Base-by-base conservation (phyloP, 2,888 invertebrate species). In the Dasypogon diadema region DNA sequence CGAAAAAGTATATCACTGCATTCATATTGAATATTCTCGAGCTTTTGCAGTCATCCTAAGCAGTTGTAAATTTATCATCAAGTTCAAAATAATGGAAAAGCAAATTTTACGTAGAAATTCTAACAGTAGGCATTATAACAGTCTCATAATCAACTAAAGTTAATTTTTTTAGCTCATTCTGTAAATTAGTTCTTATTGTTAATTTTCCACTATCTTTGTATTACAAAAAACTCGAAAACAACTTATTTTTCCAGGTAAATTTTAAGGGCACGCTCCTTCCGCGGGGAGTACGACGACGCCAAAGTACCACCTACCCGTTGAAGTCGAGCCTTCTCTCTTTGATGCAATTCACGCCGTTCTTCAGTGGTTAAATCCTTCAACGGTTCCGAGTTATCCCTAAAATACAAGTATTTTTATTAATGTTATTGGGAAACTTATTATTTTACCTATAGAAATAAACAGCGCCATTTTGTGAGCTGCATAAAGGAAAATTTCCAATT, bases 181-280 rank as follows among this genome's bases (percentile, higher is more conserved):
- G 16, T 60, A 42, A 24, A 26, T 14, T 34, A 54, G 5, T 30
- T 73, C 16, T 22, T 22, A 30, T 55, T 22, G 3, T 26, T 58
- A 1, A 42, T 24, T 56, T 42, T 56, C 51, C 24, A 16, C 42
- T 56, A 22, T 55, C 22, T 56, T 58, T 42, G 18, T 42, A 30
- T 37, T 56, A 46, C 12, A 73, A 51, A 26, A 24, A 16, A 16
- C 3, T n/a, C 6, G 14, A 54, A n/a, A 54, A 22, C 2, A 34
- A 54, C n/a, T 60, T 42, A 81, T 74, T 46, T 58, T 12, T 92
- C 91, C 80, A 92, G 85, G 84, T 92, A 91, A 80, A 93, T 93
- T 87, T 92, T 92, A 68, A 93, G 86, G 30, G 91, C 92, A 81
- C 89, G 88, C 83, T 93, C 93, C 81, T 90, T 90, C 60, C 92